Evolutionary conservation across 2,888 invertebrate genomes (phyloP).

Genomic region (Silvanus unidentatus): DNA sequence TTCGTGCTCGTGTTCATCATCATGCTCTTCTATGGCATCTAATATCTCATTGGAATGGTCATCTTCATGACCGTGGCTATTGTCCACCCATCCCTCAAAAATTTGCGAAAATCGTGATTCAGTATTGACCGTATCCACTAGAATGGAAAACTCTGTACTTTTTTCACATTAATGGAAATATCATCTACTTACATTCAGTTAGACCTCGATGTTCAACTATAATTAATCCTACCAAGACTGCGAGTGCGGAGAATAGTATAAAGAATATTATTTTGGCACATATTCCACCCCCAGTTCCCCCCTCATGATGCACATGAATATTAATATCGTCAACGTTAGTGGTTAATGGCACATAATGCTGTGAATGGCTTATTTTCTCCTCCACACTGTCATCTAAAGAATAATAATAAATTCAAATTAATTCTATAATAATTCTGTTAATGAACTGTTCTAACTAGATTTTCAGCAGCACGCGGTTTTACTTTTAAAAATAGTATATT

Average conservation of each 20-base stretch:
- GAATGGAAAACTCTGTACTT: not conserved
- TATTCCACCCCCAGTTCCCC: conserved; percentile 74
- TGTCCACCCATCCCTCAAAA: conserved; percentile 75
- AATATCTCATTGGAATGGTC: conserved; percentile 36
- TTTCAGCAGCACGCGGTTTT: not conserved
- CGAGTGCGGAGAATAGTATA: conserved; percentile 62
- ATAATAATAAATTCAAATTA: conserved; percentile 4
- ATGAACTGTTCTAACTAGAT: not conserved
- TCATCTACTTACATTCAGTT: conserved; percentile 63
- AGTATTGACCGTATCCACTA: conserved; percentile 55
- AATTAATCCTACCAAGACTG: conserved; percentile 70
- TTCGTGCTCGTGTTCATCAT: conserved; percentile 50
- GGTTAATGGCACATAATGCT: conserved; percentile 19
- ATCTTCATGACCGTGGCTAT: conserved; percentile 44
- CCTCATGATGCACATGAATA: conserved; percentile 72
- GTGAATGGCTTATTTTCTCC: conserved; percentile 15
- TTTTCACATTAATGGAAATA: not conserved
- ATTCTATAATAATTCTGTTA: too few relatives aligned
- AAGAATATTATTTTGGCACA: conserved; percentile 82
- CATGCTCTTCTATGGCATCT: conserved; percentile 38
- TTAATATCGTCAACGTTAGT: conserved; percentile 58
- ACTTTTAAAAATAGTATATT: conserved; percentile 24
- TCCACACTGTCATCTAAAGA: conserved; percentile 28
- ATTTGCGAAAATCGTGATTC: conserved; percentile 69
- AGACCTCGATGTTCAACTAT: conserved; percentile 74